Base-by-base conservation (phyloP, 2,888 invertebrate genomes). In the Apoderus coryli region DNA sequence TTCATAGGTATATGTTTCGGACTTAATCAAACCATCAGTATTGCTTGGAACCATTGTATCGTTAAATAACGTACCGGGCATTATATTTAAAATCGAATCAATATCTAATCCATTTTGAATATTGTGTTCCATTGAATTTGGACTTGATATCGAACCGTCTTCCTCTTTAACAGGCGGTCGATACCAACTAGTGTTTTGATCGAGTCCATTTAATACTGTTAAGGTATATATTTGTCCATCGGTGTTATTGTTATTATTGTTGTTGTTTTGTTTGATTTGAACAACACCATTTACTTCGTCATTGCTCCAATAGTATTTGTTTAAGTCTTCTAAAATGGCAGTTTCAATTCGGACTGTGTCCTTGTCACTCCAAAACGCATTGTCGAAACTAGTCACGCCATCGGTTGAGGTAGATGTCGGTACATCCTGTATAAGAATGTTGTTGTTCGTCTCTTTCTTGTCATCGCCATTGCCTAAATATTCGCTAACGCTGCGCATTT, bases 211-310 rank as follows among this genome's bases (percentile, higher is more conserved):
- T 51, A 86, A 70, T 53, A 85, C 84, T 49, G 85, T 85, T 40
- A 86, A 61, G 33, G 85, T 85, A 56, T 85, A 85, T 50, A 85
- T 85, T 54, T 76, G 73, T 42, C 80, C 79, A 48, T 80, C 80
- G n/a, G 77, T 76, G 49, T 75, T 76, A 42, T 59, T 60, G 37
- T 49, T 38, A 39, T 52, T 44, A 38, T 46, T 40, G 15, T 35
- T 39, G 14, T 31, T 37, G 25, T 27, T 35, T 15, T 34, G 39
- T 29, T 39, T 39, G 14, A 39, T 39, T 34, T 44, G 52, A 31
- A 67, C 63, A 27, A 63, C 63, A 29, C 69, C 66, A 44, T 51
- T 53, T 7, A 45, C 43, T 15, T 69, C 69, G 43, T 76, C 73
- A 50, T 74, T 72, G 40, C 66, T 72, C 82, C 82, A 82, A 52